Conservation (phyloP, 2,113 vertebrate genomes). For the Crotalus tigris region DNA sequence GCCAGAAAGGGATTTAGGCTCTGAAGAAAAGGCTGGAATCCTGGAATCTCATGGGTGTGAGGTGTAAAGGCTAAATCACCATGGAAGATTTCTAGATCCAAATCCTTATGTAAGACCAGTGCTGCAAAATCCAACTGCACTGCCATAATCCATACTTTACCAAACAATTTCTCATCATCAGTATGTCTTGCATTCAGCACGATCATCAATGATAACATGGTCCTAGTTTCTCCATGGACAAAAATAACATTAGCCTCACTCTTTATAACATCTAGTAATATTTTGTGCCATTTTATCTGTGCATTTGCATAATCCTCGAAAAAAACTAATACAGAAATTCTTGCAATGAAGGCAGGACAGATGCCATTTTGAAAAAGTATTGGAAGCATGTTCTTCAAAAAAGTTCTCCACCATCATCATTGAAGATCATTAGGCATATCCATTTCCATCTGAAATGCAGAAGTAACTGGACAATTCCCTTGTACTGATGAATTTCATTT, state of each 20-base stretch:
- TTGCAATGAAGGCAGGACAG: conserved; percentile 1
- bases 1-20: not conserved
- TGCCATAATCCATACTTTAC: conserved; percentile 8
- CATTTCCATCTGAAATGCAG: conserved; percentile 6
- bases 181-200: not conserved
- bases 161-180: not conserved
- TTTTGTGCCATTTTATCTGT: not conserved
- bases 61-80: not conserved
- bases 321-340: not conserved
- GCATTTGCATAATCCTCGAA: not conserved
- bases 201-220: not conserved
- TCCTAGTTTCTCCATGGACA: not conserved
- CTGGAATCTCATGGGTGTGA: not conserved
- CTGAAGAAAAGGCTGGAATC: not conserved
- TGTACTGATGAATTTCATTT: not conserved
- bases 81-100: not conserved
- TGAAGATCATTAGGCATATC: not conserved
- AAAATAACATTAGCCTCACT: not conserved
- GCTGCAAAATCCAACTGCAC: not conserved
- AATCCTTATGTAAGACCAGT: not conserved
- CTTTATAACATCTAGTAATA: not conserved
- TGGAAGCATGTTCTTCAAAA: not conserved
- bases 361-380: not conserved
- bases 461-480: not conserved
- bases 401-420: not conserved